Conservation (phyloP, 2,797 vertebrate genomes). For the Sebastiscus tertius region DNA sequence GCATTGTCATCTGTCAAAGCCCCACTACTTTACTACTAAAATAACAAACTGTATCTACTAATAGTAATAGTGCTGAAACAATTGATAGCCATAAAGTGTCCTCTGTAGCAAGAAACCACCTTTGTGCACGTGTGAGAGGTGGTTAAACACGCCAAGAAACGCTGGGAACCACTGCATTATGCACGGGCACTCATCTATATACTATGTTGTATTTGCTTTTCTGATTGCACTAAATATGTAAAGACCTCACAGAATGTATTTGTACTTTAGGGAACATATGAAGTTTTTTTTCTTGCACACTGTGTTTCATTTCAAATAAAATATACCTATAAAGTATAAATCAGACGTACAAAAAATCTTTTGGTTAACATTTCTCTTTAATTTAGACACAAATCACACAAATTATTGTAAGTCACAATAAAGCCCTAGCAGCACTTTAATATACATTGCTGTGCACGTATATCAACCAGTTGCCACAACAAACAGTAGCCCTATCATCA, state of each 20-base stretch:
- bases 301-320: neutral
- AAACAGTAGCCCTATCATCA: constrained; percentile 24
- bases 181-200: neutral
- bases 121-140: neutral
- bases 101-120: neutral
- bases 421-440: constrained; percentile 23
- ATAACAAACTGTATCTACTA: neutral
- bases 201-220: neutral
- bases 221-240: neutral
- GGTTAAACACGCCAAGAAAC: neutral
- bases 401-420: constrained; percentile 28
- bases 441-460: constrained; percentile 27
- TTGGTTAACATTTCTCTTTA: constrained; percentile 45
- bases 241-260: neutral
- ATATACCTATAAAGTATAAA: neutral
- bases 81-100: neutral
- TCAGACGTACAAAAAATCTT: neutral
- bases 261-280: neutral
- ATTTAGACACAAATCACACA: constrained; percentile 58
- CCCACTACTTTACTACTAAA: neutral
- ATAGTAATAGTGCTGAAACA: neutral
- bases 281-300: neutral
- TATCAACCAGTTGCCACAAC: constrained; percentile 25
- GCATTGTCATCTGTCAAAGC: neutral
- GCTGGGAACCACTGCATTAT: neutral